phyloP scores from a whole-genome alignment of 2,888 invertebrate species.

The Orchesellides sinensis region DNA sequence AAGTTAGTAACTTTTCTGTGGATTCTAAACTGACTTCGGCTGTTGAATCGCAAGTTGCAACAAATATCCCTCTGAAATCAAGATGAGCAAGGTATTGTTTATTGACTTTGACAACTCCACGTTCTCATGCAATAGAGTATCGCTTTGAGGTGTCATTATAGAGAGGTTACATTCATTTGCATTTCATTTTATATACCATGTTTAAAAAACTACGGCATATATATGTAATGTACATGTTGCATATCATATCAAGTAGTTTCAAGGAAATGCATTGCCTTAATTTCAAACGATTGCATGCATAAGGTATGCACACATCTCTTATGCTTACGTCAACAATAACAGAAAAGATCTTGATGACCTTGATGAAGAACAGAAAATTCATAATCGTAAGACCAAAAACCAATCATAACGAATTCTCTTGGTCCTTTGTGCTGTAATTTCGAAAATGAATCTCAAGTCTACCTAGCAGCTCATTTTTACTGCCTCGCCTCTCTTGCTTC shows the following conservation, averaged over 20 bases:
- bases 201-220: too few relatives aligned
- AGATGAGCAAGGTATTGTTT: neutral
- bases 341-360: neutral
- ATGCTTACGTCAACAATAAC: neutral
- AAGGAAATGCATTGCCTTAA: neutral
- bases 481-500: neutral
- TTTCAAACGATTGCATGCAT: neutral
- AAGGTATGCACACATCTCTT: neutral
- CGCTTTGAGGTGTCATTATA: neutral
- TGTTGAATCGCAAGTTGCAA: neutral
- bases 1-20: too few relatives aligned
- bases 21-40: neutral
- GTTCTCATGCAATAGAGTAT: neutral
- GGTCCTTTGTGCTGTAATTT: neutral
- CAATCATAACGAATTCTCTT: neutral
- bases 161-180: neutral
- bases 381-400: neutral
- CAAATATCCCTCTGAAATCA: neutral
- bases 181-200: neutral
- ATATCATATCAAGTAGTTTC: neutral
- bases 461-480: neutral
- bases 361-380: too few relatives aligned
- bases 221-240: neutral
- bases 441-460: neutral
- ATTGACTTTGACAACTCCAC: neutral